Evolutionary conservation across 2,888 invertebrate species (phyloP).

Genomic region (Ormyrus nitidulus): DNA sequence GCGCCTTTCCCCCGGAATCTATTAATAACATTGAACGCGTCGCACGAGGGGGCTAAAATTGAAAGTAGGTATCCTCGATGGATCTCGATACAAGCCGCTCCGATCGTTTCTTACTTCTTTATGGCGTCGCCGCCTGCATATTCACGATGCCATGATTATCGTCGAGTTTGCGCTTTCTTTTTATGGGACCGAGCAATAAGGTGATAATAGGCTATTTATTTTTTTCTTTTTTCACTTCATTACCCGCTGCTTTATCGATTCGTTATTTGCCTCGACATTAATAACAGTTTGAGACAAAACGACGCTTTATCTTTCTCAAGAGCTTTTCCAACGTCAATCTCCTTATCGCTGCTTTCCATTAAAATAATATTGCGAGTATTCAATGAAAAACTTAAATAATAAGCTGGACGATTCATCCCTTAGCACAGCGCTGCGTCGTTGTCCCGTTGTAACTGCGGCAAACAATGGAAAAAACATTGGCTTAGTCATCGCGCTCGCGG

Average conservation of each 20-base stretch:
- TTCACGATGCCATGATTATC: not conserved
- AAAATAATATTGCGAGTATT: no score
- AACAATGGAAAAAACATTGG: constrained; percentile 42
- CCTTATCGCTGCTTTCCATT: not conserved
- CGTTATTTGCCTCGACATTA: no score
- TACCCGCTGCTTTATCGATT: no score
- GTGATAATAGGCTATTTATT: no score
- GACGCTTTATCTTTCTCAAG: not conserved
- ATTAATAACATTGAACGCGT: constrained; percentile 59
- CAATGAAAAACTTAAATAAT: no score
- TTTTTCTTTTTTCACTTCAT: no score
- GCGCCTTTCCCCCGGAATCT: constrained; percentile 52
- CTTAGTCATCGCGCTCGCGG: constrained; percentile 28
- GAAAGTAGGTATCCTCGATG: constrained; percentile 37
- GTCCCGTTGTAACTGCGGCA: constrained; percentile 14
- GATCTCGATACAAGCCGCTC: constrained; percentile 7
- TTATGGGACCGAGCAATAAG: no score
- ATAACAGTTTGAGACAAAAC: not conserved
- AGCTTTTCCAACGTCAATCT: not conserved
- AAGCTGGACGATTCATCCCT: no score
- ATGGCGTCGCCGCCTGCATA: not conserved
- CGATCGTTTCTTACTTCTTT: not conserved
- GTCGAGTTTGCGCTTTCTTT: no score
- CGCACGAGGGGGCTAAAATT: constrained; percentile 18
- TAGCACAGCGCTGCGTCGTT: no score